Conservation (phyloP, 2,888 invertebrate species). For the Eupithecia exiguata region DNA sequence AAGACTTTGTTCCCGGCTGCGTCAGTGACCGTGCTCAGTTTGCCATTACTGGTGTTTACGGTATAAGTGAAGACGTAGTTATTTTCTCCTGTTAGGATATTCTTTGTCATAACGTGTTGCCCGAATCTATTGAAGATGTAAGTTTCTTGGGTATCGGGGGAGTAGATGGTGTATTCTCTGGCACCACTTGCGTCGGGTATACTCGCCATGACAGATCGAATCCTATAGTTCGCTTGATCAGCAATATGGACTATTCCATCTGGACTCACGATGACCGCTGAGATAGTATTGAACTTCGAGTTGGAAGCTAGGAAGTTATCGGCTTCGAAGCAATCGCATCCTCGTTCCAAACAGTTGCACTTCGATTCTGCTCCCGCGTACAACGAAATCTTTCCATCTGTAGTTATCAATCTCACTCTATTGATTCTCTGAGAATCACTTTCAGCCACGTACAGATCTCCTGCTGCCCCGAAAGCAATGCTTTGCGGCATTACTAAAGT, state of each 20-base stretch:
- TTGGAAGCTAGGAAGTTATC: slow-evolving; percentile 96
- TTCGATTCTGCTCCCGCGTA: slow-evolving; percentile 97
- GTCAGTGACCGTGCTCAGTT: slow-evolving; percentile 96
- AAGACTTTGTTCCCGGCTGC: slow-evolving; percentile 96
- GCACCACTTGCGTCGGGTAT: slow-evolving; percentile 93
- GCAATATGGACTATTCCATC: slow-evolving; percentile 97
- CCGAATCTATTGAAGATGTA: slow-evolving; percentile 97
- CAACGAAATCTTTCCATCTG: slow-evolving; percentile 96
- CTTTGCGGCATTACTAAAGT: slow-evolving; percentile 97
- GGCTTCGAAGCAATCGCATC: slow-evolving; percentile 96
- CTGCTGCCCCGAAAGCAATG: slow-evolving; percentile 95
- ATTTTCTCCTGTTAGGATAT: slow-evolving; percentile 97
- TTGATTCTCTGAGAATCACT: slow-evolving; percentile 98
- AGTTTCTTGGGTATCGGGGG: slow-evolving; percentile 97
- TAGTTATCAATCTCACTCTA: slow-evolving; percentile 94
- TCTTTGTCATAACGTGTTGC: slow-evolving; percentile 96
- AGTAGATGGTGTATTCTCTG: slow-evolving; percentile 96
- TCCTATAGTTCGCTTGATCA: slow-evolving; percentile 96
- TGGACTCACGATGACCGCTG: slow-evolving; percentile 95
- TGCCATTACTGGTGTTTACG: slow-evolving; percentile 98
- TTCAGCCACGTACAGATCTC: slow-evolving; percentile 96
- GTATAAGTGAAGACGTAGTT: slow-evolving; percentile 97
- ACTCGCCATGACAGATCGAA: slow-evolving; percentile 94
- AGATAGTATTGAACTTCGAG: slow-evolving; percentile 96
- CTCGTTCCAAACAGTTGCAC: slow-evolving; percentile 95